Base-by-base conservation (phyloP, 64 coral and sea anemone genomes). In the Astreopora myriophthalma region DNA sequence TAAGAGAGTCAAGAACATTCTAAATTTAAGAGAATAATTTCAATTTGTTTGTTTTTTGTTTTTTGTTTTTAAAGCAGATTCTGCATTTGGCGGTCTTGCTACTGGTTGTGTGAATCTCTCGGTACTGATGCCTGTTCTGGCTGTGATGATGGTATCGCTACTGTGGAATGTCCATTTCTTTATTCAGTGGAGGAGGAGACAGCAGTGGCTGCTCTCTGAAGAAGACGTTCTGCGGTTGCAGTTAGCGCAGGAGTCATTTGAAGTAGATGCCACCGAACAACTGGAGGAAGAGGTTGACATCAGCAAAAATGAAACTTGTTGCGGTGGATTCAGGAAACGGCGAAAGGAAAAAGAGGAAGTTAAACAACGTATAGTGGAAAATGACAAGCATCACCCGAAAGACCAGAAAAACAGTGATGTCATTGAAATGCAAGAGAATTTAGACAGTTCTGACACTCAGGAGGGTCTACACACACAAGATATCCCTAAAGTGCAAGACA, bases 131-230 rank as follows among this genome's bases (percentile, higher is more conserved):
- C 79, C 79, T 3, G 55, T 82, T 6, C 32, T 82, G 7, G 55
- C 52, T 22, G 31, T 82, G 1, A 36, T 33, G 29, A 24, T 82
- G 19, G 33, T 82, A 24, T 82, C 79, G 6, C 31, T 82, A n/a
- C 28, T 82, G 8, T 37, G 37, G 7, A 82, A 82, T 58, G 31
- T 63, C 25, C 79, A 82, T 25, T 82, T 82, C 37, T 63, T 82
- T 10, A 33, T 82, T 13, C 79, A 60, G 28, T 64, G 79, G 79
- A 82, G 57, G 20, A 16, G 52, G 33, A 82, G 55, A 35, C 29
- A 82, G 10, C 13, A 33, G 6, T 64, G 17, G 29, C 14, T 37
- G 79, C 34, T 63, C 20, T 82, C 79, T 20, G 52, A 82, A 35
- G 52, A 82, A 12, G 79, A 62, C 1, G 25, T 64, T 5, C 8